phyloP scores from a whole-genome alignment of 2,888 invertebrate genomes.

The Arrhopalites spinosus region DNA sequence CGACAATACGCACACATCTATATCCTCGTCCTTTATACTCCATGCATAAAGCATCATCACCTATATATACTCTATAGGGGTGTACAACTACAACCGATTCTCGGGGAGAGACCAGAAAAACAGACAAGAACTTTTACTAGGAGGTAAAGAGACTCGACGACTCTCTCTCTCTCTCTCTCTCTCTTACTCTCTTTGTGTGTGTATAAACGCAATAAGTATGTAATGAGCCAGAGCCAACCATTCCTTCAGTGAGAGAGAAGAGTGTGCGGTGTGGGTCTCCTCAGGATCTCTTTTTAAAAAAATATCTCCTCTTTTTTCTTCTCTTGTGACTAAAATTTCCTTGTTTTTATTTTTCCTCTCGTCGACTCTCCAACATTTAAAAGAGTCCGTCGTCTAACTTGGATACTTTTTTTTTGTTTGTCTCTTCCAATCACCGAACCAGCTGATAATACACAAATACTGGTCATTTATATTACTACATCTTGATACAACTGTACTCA shows the following conservation, averaged over 20 bases:
- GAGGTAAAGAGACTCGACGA: background rate
- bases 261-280: conserved; percentile 3
- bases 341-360: background rate
- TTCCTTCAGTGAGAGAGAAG: background rate
- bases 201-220: conserved; percentile 20
- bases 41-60: background rate
- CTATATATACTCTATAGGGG: background rate
- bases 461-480: no score
- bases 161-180: background rate
- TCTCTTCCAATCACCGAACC: conserved; percentile 7
- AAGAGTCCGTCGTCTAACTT: background rate
- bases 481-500: no score
- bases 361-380: background rate
- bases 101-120: background rate
- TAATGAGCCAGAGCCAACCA: background rate
- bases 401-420: conserved; percentile 2
- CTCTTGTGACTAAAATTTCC: background rate
- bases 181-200: background rate
- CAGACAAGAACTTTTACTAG: conserved; percentile 3
- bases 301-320: background rate
- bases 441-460: no score
- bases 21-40: background rate
- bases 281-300: background rate
- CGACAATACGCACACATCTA: background rate
- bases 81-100: background rate